Base-by-base conservation (phyloP, 2,888 invertebrate genomes). In the Ochropleura plecta region DNA sequence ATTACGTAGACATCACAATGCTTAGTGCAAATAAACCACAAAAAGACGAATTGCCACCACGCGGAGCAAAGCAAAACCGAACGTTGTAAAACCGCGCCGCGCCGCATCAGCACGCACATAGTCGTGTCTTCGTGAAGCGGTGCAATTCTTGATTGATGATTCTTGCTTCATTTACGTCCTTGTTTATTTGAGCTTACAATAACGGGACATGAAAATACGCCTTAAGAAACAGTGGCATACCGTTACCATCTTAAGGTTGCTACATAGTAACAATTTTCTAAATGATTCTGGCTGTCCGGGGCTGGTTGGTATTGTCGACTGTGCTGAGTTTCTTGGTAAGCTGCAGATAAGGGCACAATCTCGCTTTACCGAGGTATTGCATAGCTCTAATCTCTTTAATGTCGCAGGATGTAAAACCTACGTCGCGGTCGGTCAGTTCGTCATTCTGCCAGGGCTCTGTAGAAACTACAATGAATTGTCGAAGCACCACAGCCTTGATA, bases 21-120 rank as follows among this genome's bases (percentile, higher is more conserved):
- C 75, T 83, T 70, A 80, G 40, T 74, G 62, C 70, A 55, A 74
- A 83, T 81, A 83, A 78, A 83, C 64, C 62, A 65, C 51, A 67
- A 64, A 74, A 42, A 72, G 65, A 72, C 10, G 69, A 71, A 80
- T 77, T 70, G 71, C 59, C 59, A 53, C 30, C 20, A 51, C 64
- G 51, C 6, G n/a, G 42, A 63, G 59, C 53, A 7, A n/a, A 73
- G 57, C 30, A 53, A 60, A 66, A 48, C 49, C 67, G 42, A 49
- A 57, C n/a, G 57, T 77, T 72, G 67, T 82, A 79, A 82, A 78
- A 82, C 14, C 82, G 46, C 53, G 8, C 40, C 40, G 12, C 53
- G 16, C 44, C 12, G 18, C 53, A 8, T 6, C n/a, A n/a, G 40
- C 44, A 10, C 44, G 49, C 65, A 51, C 12, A 9, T n/a, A 14